These are phyloP conservation scores for Crypturellus undulatus DNA, from an alignment of 2,113 vertebrate genomes.

Conservation along the genomic window DNA sequence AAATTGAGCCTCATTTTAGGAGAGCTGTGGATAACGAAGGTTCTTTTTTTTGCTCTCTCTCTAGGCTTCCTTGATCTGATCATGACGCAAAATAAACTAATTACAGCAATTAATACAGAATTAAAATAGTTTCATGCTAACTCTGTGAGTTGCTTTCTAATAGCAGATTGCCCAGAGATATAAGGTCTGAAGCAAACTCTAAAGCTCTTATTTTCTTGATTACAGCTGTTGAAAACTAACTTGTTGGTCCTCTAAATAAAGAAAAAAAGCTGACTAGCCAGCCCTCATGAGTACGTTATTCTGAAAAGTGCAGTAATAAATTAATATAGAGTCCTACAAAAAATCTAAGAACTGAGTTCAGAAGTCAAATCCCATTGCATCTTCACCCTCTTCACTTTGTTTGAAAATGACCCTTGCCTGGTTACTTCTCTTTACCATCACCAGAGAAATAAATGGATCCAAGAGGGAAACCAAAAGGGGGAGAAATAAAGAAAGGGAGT, in stretches of 20 bases:
- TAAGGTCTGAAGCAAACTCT: constrained; percentile 66
- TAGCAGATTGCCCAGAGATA: constrained; percentile 72
- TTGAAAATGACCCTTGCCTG: constrained; percentile 48
- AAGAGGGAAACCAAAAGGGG: neutral
- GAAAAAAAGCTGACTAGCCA: constrained; percentile 65
- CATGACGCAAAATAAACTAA: constrained; percentile 73
- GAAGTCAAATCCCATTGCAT: constrained; percentile 29
- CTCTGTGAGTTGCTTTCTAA: constrained; percentile 70
- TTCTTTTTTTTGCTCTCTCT: neutral
- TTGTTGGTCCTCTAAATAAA: constrained; percentile 72
- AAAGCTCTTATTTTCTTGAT: constrained; percentile 74
- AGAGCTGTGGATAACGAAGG: constrained; percentile 5
- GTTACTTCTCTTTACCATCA: constrained; percentile 25
- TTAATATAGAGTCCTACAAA: constrained; percentile 64
- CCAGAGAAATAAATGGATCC: neutral
- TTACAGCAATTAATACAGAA: constrained; percentile 75
- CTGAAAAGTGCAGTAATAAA: constrained; percentile 61
- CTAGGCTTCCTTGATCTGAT: constrained; percentile 70
- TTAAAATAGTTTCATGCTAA: constrained; percentile 74
- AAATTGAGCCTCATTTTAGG: constrained; percentile 28
- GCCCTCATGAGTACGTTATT: constrained; percentile 58
- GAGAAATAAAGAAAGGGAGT: neutral
- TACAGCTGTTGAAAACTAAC: constrained; percentile 72
- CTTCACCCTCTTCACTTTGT: neutral
- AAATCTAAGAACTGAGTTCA: constrained; percentile 32